These are phyloP conservation scores for Hexactinellida sp. DNA, from an alignment of 37 sponge, comb jelly and placozoan species.

Conservation along the genomic window DNA sequence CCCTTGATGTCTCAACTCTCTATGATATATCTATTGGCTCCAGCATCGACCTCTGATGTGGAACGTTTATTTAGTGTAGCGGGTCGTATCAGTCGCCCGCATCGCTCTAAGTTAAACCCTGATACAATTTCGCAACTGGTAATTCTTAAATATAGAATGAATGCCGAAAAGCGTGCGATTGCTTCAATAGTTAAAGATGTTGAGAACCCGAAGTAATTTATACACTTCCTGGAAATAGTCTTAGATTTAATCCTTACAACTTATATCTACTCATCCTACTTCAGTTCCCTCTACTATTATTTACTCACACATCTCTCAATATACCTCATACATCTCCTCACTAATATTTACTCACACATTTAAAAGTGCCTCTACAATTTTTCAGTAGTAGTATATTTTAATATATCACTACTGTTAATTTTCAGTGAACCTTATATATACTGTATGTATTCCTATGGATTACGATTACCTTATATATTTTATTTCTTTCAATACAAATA, in stretches of 20 bases:
- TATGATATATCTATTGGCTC: neutral
- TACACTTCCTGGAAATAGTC: neutral
- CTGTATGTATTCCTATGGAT: neutral
- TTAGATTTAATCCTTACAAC: neutral
- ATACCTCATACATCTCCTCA: neutral
- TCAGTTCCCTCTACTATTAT: neutral
- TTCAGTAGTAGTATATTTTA: neutral
- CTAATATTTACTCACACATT: neutral
- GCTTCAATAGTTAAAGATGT: neutral
- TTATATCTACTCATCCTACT: neutral
- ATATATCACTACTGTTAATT: neutral
- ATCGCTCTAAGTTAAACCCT: neutral
- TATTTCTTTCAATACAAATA: neutral
- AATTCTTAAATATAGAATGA: neutral
- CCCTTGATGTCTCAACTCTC: neutral
- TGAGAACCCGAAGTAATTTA: neutral
- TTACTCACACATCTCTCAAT: neutral
- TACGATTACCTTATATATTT: neutral
- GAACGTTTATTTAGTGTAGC: neutral
- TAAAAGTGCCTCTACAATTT: neutral
- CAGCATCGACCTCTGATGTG: neutral
- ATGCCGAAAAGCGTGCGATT: neutral
- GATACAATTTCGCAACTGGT: neutral
- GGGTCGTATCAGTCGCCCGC: neutral
- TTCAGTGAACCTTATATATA: neutral